Evolutionary conservation across 2,113 vertebrate species (phyloP), one percentile per base, ranked within the genome.

Genomic region (Lipophrys pholis): DNA sequence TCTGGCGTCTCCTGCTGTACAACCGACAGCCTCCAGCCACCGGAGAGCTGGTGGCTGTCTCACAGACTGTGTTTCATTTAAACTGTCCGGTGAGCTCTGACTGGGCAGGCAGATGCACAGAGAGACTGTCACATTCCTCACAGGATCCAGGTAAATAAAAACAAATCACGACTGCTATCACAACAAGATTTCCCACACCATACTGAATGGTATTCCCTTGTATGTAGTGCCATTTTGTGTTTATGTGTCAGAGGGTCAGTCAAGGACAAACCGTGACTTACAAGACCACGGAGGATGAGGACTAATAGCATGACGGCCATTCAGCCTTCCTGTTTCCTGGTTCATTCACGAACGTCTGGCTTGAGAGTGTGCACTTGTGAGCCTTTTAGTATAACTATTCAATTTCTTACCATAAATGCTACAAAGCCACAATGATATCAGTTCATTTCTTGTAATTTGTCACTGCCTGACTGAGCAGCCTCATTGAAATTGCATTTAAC

Each of bases 21-120:
- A n/a, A 42, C 76, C 84, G 88, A 89, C 82, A 84, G 83, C 69
- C 80, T 83, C 42, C 68, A 60, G 48, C 78, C 66, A 67, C 73
- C 71, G 45, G 70, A 82, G 78, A 57, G 43, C 56, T 41, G 66
- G 66, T 53, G 60, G 43, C 9, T 45, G 52, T 41, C 65, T 70
- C 52, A 30, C 16, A 60, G 5, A 76, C 55, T 53, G 48, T 8
- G 61, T 65, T 73, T 82, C 56, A 76, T 80, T 77, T 76, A 59
- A 83, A 78, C 58, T 72, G 48, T 52, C 73, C 77, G 76, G 56
- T 35, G 61, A 80, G 36, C 62, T 74, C 46, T 73, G 68, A 83
- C 76, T 63, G 66, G 53, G 49, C 75, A 82, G 72, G 64, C 77
- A 15, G 42, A 40, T 65, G 78, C 76, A 42, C 69, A 69, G 50